Evolutionary conservation across 2,888 invertebrate species (phyloP).

Genomic region (Lucinisca nassula): DNA sequence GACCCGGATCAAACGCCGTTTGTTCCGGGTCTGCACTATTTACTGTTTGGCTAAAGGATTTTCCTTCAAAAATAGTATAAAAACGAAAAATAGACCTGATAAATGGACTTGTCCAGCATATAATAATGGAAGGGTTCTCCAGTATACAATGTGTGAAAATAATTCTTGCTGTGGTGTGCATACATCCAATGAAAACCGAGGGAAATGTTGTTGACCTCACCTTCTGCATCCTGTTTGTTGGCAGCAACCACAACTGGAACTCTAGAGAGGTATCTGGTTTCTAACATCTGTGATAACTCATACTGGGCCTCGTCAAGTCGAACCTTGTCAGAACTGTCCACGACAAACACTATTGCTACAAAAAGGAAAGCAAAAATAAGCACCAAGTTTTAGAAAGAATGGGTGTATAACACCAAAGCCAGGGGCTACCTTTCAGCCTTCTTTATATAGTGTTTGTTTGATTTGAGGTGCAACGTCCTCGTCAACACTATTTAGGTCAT

Average conservation of each 20-base stretch:
- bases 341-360: constrained; percentile 64
- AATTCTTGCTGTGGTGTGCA: no score
- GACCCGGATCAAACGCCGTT: no score
- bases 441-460: no score
- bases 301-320: constrained; percentile 65
- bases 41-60: background rate
- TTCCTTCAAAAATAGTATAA: background rate
- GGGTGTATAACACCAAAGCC: no score
- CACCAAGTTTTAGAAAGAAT: no score
- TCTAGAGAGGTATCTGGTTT: constrained; percentile 38
- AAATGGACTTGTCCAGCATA: background rate
- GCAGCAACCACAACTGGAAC: constrained; percentile 58
- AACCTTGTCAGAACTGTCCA: constrained; percentile 62
- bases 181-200: no score
- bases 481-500: no score
- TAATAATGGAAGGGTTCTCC: background rate
- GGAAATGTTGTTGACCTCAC: constrained; percentile 32
- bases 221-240: constrained; percentile 61
- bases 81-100: background rate
- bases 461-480: no score
- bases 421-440: no score
- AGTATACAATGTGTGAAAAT: background rate
- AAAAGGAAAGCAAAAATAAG: no score
- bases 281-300: constrained; percentile 56
- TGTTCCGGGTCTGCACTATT: no score